Evolutionary conservation across 2,113 vertebrate species (phyloP).

Genomic region (Piliocolobus tephrosceles): DNA sequence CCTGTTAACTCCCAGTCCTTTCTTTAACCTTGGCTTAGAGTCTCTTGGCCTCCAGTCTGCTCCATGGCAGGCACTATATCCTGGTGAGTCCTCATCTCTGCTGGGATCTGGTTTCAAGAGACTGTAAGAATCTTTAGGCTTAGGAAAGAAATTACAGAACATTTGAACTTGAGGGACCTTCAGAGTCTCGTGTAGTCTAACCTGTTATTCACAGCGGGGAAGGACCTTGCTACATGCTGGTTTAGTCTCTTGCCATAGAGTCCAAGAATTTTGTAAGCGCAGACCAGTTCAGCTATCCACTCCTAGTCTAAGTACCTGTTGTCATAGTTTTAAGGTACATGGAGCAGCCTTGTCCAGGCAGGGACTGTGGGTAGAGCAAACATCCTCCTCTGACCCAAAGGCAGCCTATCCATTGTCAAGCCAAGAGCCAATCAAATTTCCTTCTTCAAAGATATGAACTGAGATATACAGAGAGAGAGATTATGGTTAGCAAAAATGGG

Average conservation of each 20-base stretch:
- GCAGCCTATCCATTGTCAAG: background rate
- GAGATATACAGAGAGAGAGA: background rate
- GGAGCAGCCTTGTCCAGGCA: background rate
- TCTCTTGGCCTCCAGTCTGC: background rate
- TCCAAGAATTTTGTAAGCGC: background rate
- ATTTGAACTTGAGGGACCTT: background rate
- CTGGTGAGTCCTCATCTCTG: background rate
- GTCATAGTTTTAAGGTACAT: background rate
- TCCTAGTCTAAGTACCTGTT: background rate
- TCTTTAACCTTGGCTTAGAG: background rate
- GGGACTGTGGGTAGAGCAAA: background rate
- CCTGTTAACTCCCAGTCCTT: background rate
- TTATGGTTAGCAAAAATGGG: background rate
- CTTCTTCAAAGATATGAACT: background rate
- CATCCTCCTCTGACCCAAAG: background rate
- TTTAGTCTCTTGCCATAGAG: background rate
- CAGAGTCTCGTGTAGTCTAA: background rate
- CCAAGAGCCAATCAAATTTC: background rate
- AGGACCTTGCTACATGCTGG: background rate
- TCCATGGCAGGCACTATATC: no score
- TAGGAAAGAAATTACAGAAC: background rate
- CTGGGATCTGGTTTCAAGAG: background rate
- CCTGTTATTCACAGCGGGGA: background rate
- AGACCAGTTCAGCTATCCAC: background rate
- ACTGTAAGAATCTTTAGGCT: background rate